Percentiles rank a stretch among this genome's conserved stretches.
Conservation (phyloP, 1,140 invertebrate species). For the Semibalanus balanoides region DNA sequence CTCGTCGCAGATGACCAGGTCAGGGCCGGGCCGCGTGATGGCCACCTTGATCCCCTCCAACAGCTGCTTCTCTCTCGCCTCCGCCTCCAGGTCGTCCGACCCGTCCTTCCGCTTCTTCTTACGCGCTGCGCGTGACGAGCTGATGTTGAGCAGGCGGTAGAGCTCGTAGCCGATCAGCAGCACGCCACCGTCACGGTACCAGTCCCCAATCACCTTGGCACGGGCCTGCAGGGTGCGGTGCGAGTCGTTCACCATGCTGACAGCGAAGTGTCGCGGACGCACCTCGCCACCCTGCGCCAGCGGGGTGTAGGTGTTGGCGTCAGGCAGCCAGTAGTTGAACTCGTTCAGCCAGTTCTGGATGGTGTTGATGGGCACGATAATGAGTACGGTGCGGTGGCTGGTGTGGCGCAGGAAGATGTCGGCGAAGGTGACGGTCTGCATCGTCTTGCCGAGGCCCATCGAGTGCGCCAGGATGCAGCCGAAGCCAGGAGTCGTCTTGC, state of each 20-base stretch:
- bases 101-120: conserved; percentile 37
- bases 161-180: conserved; percentile 95
- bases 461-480: conserved; percentile 97
- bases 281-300: conserved; percentile 19
- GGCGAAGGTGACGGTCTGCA: conserved; percentile 50
- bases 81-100: conserved; percentile 35
- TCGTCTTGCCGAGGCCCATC: conserved; percentile 98
- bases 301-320: conserved; percentile 24
- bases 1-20: conserved; percentile 89
- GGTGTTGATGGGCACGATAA: conserved; percentile 98
- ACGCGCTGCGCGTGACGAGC: conserved; percentile 34
- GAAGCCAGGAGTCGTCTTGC: conserved; percentile 78
- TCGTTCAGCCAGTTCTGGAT: conserved; percentile 96
- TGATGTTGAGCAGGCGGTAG: conserved; percentile 67
- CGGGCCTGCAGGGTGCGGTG: conserved; percentile 74
- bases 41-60: conserved; percentile 73
- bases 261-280: conserved; percentile 60
- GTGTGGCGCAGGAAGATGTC: conserved; percentile 79
- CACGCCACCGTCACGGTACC: conserved; percentile 78
- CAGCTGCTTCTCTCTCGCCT: conserved; percentile 67
- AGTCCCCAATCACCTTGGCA: conserved; percentile 54
- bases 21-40: conserved; percentile 79
- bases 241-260: conserved; percentile 84
- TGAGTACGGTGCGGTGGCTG: conserved; percentile 71
- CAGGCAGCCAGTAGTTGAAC: conserved; percentile 90